Base-by-base conservation (phyloP, 2,888 invertebrate genomes). In the Parascotia fuliginaria region DNA sequence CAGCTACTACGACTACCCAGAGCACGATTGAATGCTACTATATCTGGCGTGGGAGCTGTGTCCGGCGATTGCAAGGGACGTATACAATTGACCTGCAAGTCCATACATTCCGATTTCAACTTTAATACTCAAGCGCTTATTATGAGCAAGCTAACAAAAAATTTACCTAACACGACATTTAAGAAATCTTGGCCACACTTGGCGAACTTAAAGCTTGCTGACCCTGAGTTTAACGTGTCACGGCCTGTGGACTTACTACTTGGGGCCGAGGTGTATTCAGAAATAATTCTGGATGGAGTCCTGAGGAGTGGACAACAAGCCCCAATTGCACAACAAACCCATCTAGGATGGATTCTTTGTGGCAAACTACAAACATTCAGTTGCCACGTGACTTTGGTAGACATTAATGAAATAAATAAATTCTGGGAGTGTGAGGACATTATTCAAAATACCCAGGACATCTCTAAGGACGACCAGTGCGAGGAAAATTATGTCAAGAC, bases 201-300 rank as follows among this genome's bases (percentile, higher is more conserved):
- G 9, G n/a, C 27, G 14, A 48, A 48, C 13, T 28, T 48, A 5
- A 48, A 48, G 24, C 33, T 48, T 0, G 42, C 48, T 1, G 42
- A 48, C 32, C 48, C 48, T 3, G 27, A 33, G 14, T 48, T 16
- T 19, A 48, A 48, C 3, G n/a, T 33, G 12, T 48, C 42, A 9
- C 14, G 19, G 16, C 15, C 42, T n/a, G 39, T 48, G 0, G 42
- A 48, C 11, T 11, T 48, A 0, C 27, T 42, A 1, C n/a, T 49
- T 7, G 42, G 48, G 28, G 48, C 42, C 0, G 48, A 49, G 9
- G 28, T 42, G 7, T 49, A n/a, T n/a, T n/a, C n/a, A n/a, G n/a
- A n/a, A n/a, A n/a, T n/a, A n/a, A n/a, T n/a, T n/a, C n/a, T n/a
- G 4, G 44, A 44, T 19, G 48, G 48, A 22, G 37, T 48, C n/a